phyloP scores from a whole-genome alignment of 2,888 invertebrate genomes.

The Fragum sueziense region DNA sequence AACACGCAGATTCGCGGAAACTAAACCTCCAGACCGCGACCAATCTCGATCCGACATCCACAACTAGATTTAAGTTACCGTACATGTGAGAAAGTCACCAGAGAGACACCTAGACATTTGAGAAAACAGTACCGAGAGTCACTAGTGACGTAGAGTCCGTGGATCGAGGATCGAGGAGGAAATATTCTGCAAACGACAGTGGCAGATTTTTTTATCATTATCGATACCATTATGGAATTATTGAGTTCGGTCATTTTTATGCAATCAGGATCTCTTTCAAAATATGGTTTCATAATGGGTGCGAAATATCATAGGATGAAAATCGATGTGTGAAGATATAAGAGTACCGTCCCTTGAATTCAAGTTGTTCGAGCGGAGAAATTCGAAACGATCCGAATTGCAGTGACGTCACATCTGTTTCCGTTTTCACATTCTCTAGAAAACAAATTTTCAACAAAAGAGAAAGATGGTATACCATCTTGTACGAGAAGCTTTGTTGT shows the following conservation, averaged over 20 bases:
- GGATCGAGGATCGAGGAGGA: neutral
- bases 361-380: neutral
- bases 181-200: no score
- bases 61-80: no score
- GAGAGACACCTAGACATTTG: neutral
- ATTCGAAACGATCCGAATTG: neutral
- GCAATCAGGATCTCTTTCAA: no score
- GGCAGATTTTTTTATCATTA: no score
- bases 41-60: neutral
- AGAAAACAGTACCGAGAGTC: neutral
- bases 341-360: constrained; percentile 3
- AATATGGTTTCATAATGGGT: no score
- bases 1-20: neutral
- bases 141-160: neutral
- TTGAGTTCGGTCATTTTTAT: no score
- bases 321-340: neutral
- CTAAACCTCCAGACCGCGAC: neutral
- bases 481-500: no score
- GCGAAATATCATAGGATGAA: neutral
- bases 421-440: no score
- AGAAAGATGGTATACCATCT: no score
- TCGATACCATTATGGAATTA: no score
- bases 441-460: no score
- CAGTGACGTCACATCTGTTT: constrained; percentile 1
- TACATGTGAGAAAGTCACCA: neutral